Evolutionary conservation across 2,113 vertebrate genomes (phyloP), one percentile per base, ranked within the genome.

Genomic region (Peromyscus leucopus): DNA sequence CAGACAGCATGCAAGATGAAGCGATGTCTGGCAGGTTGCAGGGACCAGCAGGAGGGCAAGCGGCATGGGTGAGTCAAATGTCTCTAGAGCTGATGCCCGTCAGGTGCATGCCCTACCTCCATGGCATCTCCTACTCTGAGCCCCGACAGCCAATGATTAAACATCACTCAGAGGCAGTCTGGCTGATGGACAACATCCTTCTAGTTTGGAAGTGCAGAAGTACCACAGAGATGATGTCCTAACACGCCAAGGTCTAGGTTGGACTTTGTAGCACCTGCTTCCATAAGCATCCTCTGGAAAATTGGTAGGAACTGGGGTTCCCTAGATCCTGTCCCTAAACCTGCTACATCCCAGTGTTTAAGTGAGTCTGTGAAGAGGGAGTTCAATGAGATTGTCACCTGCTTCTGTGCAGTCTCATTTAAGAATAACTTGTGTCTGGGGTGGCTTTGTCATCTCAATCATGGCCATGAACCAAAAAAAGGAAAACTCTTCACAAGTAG

Each of bases 1-100:
- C 80, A 85, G 80, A 86, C 39, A 61, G 85, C 55, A 74, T 46
- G 80, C 79, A 22, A 61, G 89, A 82, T 28, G 72, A 93, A 91
- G 90, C 36, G 19, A 42, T 26, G 57, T 51, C 79, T 31, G 13
- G 51, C 15, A 74, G 46, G 71, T 92, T 4, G 33, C 89, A 79
- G 88, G 92, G 72, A 75, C 84, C 80, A 67, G 85, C 51, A 12
- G 76, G 72, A 91, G 55, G 59, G 59, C 67, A 75, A 48, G 57
- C 3, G 0, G 63, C 83, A 28, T 0, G 0, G 31, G 74, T 79
- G 87, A 97, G 93, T 95, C 74, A 46, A 10, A 72, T 57, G 48
- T 12, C 51, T 65, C 83, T 13, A 28, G 59, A 79, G 83, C 19
- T 71, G 67, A 1, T 13, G 39, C 55, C 39, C 19, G 5, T 36